Percentiles rank a stretch among this genome's conserved stretches.
These are phyloP conservation scores for Pogonognathellus flavescens DNA, from an alignment of 1,140 invertebrate genomes.

Conservation along the genomic window DNA sequence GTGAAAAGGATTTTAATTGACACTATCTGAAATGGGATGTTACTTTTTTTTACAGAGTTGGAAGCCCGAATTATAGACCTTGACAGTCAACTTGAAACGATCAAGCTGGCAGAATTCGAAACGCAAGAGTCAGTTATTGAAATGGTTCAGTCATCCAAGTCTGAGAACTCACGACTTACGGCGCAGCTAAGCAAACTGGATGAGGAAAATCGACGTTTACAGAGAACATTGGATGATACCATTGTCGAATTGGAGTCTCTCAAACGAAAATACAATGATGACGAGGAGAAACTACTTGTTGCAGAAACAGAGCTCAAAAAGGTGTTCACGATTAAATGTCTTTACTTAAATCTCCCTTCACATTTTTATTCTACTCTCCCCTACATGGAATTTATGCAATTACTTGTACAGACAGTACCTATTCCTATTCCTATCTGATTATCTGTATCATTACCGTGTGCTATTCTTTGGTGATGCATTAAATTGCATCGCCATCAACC, in stretches of 20 bases:
- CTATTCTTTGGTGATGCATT: too few species aligned
- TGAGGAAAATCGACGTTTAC: slow-evolving; percentile 54
- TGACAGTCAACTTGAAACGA: slow-evolving; percentile 64
- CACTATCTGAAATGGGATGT: neutral
- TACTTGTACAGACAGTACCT: too few species aligned
- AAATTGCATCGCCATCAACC: too few species aligned
- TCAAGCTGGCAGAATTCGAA: slow-evolving; percentile 65
- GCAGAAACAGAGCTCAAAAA: slow-evolving; percentile 64
- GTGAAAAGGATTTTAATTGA: neutral
- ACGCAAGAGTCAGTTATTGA: slow-evolving; percentile 65
- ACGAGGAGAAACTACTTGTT: slow-evolving; percentile 60
- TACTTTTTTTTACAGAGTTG: slow-evolving; percentile 58
- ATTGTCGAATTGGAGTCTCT: slow-evolving; percentile 60
- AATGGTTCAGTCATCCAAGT: slow-evolving; percentile 58
- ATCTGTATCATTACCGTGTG: too few species aligned
- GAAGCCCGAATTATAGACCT: slow-evolving; percentile 60
- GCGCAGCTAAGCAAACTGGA: slow-evolving; percentile 60
- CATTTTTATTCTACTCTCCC: too few species aligned
- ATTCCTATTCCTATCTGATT: too few species aligned
- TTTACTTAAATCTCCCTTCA: too few species aligned
- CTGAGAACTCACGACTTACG: slow-evolving; percentile 49
- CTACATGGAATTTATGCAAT: too few species aligned
- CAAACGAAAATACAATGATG: slow-evolving; percentile 53
- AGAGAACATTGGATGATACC: slow-evolving; percentile 53
- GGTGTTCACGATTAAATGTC: slow-evolving; percentile 34